Base-by-base conservation (phyloP, 2,113 vertebrate species). In the Chitala chitala region DNA sequence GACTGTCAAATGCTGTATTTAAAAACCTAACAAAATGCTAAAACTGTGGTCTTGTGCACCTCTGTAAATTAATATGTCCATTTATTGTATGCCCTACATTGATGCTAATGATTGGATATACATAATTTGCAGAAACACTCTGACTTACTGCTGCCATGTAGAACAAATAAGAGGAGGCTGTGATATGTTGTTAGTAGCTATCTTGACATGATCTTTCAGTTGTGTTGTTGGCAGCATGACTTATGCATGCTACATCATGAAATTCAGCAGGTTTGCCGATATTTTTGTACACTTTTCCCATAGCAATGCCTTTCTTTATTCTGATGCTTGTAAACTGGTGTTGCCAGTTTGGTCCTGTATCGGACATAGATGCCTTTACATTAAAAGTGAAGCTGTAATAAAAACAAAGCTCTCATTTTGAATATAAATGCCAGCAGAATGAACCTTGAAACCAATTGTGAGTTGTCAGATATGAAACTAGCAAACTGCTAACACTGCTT, bases 401-500 rank as follows among this genome's bases (percentile, higher is more conserved):
- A n/a, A n/a, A 68, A 44, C 64, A 68, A 26, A 66, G 40, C 40
- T n/a, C 1, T 38, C 33, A 29, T 20, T 20, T 38, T 24, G 13
- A 24, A 46, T 66, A 12, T 66, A 40, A 20, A 46, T 24, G 13
- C 64, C 38, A 29, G 24, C 40, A 68, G 42, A 22, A 24, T 46
- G 22, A 24, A 46, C 64, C 64, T 46, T 68, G 22, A 46, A 42
- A 26, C 64, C 22, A 68, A 15, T 68, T 68, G 17, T 8, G 64
- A 46, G 24, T 44, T 68, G 4, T 3, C 38, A 46, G 40, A 68
- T 46, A 38, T 22, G 51, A 68, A 22, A 68, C 42, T 51, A 48
- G 36, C 29, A 20, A 38, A 17, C 46, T 42, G 78, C 77, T 72
- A 72, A 76, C 38, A 48, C 24, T 44, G 10, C 40, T 68, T 17